These are phyloP conservation scores for Dissostichus mawsoni DNA, from an alignment of 2,113 vertebrate genomes.

Conservation along the genomic window DNA sequence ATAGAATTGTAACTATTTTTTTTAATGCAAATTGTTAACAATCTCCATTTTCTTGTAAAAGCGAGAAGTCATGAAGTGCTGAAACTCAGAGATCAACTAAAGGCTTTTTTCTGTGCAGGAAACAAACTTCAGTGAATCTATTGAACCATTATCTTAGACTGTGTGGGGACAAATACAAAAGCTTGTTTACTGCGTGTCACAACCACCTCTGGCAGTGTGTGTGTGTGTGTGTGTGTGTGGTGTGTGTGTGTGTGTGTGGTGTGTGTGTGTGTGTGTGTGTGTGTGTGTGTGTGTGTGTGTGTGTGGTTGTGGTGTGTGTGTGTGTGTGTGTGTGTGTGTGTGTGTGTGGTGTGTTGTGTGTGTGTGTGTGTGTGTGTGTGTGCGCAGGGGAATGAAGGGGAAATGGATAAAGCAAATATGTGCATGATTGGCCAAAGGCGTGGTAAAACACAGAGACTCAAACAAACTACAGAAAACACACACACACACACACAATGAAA, in stretches of 20 bases:
- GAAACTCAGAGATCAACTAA: constrained; percentile 13
- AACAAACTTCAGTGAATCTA: constrained; percentile 49
- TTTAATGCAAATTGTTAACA: too few relatives aligned
- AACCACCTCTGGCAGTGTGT: constrained; percentile 40
- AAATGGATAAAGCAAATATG: constrained; percentile 59
- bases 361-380: not conserved
- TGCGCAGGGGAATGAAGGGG: constrained; percentile 41
- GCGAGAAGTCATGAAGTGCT: not conserved
- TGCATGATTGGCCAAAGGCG: constrained; percentile 58
- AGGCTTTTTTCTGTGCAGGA: constrained; percentile 42
- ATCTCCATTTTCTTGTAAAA: too few relatives aligned
- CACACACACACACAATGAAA: not conserved
- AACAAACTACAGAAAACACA: constrained; percentile 19
- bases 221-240: not conserved
- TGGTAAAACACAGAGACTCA: constrained; percentile 36
- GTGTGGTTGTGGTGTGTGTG: too few relatives aligned
- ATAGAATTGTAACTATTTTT: too few relatives aligned
- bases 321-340: constrained; percentile 2
- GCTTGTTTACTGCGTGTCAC: constrained; percentile 55
- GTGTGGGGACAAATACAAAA: constrained; percentile 42
- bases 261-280: not conserved
- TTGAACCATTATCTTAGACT: constrained; percentile 29
- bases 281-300: constrained; percentile 1
- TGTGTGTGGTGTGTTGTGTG: not conserved
- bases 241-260: not conserved